These are phyloP conservation scores for Caenorhabditis latens DNA, from an alignment of 1,140 invertebrate species.

Conservation along the genomic window DNA sequence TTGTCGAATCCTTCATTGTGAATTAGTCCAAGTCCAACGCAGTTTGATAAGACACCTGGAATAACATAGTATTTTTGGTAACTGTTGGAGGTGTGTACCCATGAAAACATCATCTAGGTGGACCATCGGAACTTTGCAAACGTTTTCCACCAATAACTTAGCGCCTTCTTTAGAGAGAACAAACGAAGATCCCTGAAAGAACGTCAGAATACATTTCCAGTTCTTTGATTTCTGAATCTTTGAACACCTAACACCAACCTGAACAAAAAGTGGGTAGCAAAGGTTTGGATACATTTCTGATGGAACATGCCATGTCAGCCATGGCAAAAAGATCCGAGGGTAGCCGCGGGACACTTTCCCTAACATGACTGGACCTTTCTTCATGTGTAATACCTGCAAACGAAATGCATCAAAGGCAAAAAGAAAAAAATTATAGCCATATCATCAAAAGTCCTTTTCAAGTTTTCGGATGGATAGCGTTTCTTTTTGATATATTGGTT, in stretches of 20 bases:
- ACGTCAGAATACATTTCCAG: background rate
- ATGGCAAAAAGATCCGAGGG: constrained; percentile 75
- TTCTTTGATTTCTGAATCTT: background rate
- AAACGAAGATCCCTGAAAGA: constrained; percentile 74
- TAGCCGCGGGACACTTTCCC: constrained; percentile 77
- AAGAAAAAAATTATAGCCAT: background rate
- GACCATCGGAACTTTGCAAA: constrained; percentile 75
- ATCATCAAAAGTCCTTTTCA: background rate
- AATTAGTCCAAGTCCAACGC: constrained; percentile 69
- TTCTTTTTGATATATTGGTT: constrained; percentile 17
- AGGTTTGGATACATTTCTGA: constrained; percentile 72
- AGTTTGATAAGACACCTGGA: constrained; percentile 71
- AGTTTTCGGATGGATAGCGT: background rate
- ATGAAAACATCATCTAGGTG: constrained; percentile 77
- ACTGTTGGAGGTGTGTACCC: constrained; percentile 58
- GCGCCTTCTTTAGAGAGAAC: constrained; percentile 70
- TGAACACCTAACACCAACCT: constrained; percentile 63
- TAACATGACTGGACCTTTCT: constrained; percentile 67
- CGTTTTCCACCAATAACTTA: constrained; percentile 67
- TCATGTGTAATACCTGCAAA: constrained; percentile 33
- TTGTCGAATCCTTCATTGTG: constrained; percentile 76
- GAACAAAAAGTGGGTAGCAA: constrained; percentile 76
- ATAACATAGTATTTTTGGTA: background rate
- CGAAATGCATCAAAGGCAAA: background rate
- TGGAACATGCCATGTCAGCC: constrained; percentile 77